A percentile compares a stretch with the other conserved stretches of the same genome.
phyloP scores from a whole-genome alignment of 64 coral and sea anemone genomes.

The Pocillopora damicornis region DNA sequence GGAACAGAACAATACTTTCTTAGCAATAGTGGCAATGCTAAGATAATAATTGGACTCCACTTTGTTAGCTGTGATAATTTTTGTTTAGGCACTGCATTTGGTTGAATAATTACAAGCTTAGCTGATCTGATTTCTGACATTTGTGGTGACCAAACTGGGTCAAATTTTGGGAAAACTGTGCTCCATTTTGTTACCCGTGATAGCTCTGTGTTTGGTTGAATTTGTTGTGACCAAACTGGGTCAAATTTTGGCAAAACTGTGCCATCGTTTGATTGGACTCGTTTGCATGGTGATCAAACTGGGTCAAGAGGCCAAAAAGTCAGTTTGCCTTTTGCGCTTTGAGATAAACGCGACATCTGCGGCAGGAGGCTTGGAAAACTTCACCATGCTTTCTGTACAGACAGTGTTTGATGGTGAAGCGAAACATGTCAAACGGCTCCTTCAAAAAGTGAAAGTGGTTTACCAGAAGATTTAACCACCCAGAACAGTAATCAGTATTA shows the following conservation, averaged over 20 bases:
- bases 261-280: conserved; percentile 23
- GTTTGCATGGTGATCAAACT: conserved; percentile 23
- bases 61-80: conserved; percentile 51
- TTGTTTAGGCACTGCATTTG: conserved; percentile 36
- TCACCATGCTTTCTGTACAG: conserved; percentile 16
- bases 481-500: conserved; percentile 36
- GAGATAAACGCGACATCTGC: conserved; percentile 14
- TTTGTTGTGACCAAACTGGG: conserved; percentile 36
- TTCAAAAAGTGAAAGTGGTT: conserved; percentile 60
- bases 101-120: conserved; percentile 35
- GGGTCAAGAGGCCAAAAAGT: too few relatives aligned
- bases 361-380: background rate
- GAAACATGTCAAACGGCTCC: conserved; percentile 46
- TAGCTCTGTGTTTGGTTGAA: too few relatives aligned
- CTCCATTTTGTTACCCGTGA: too few relatives aligned
- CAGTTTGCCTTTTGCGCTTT: background rate
- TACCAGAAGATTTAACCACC: conserved; percentile 43
- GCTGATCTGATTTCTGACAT: conserved; percentile 7
- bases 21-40: conserved; percentile 40
- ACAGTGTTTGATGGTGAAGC: conserved; percentile 10
- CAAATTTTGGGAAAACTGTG: too few relatives aligned
- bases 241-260: conserved; percentile 61
- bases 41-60: conserved; percentile 54
- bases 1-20: conserved; percentile 53
- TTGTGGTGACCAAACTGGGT: background rate